A percentile compares a stretch with the other conserved stretches of the same genome.
Conservation (phyloP, 2,797 vertebrate genomes). For the Nannoperca australis region DNA sequence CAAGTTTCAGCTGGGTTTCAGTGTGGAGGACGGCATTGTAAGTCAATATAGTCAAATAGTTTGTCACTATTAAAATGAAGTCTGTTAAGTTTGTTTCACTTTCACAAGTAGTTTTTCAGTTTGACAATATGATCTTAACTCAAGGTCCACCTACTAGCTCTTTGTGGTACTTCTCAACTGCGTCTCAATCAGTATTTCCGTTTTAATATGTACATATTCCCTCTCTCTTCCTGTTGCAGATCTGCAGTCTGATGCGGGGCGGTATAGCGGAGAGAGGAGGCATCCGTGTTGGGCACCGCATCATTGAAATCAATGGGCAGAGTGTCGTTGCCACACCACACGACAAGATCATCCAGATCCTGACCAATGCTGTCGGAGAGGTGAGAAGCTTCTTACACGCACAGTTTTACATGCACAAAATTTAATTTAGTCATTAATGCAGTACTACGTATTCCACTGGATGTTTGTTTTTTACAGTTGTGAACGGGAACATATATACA, state of each 20-base stretch:
- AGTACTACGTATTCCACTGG: background rate
- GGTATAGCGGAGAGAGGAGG: constrained; percentile 96
- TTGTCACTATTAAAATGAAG: background rate
- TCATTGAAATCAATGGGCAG: constrained; percentile 98
- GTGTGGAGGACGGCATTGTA: constrained; percentile 96
- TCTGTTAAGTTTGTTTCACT: background rate
- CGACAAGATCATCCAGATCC: constrained; percentile 93
- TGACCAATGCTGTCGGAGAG: constrained; percentile 91
- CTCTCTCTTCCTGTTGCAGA: constrained; percentile 78
- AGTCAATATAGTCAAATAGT: constrained; percentile 58
- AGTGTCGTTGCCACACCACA: constrained; percentile 95
- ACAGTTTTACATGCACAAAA: background rate
- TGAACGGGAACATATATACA: background rate
- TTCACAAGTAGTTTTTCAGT: background rate
- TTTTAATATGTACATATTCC: background rate
- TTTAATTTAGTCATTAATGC: background rate
- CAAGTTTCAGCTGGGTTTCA: constrained; percentile 95
- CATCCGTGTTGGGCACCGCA: constrained; percentile 95
- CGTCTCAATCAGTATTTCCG: background rate
- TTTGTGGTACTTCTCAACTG: background rate
- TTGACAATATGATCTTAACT: background rate
- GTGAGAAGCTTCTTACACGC: constrained; percentile 71
- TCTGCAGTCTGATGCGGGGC: constrained; percentile 96
- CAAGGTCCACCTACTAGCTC: background rate
- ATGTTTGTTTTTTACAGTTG: background rate